These are phyloP conservation scores for Xanthorhoe spadicearia DNA, from an alignment of 2,888 invertebrate species.

Conservation along the genomic window DNA sequence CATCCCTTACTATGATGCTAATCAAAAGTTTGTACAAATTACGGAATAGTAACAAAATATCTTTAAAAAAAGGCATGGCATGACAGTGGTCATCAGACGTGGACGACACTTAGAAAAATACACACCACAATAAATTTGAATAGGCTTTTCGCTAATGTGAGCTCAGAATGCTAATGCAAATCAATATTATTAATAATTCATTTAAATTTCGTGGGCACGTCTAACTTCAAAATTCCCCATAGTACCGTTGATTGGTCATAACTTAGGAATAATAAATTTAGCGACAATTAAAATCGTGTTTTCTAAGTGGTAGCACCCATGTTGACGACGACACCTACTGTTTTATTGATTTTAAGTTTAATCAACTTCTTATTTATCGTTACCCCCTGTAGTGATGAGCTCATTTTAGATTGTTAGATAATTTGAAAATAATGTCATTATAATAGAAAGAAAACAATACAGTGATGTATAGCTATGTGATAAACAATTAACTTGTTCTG, in stretches of 20 bases:
- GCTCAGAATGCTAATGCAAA: conserved; percentile 20
- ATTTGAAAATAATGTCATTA: conserved; percentile 34
- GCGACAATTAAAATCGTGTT: conserved; percentile 43
- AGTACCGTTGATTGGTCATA: conserved; percentile 38
- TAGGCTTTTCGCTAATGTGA: background rate
- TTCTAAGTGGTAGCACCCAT: conserved; percentile 42
- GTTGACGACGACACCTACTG: conserved; percentile 54
- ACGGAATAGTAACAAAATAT: too few relatives aligned
- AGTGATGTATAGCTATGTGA: background rate
- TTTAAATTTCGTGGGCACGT: conserved; percentile 13
- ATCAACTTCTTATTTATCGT: conserved; percentile 44
- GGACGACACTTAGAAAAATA: background rate
- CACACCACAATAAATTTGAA: background rate
- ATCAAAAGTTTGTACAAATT: too few relatives aligned
- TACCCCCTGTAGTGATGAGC: conserved; percentile 33
- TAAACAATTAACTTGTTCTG: too few relatives aligned
- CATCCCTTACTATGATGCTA: too few relatives aligned
- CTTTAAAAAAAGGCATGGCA: too few relatives aligned
- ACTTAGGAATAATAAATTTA: conserved; percentile 41
- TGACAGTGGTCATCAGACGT: too few relatives aligned
- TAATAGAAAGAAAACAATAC: conserved; percentile 15
- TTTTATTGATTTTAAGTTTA: conserved; percentile 51
- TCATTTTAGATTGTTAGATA: conserved; percentile 34
- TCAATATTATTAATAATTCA: conserved; percentile 21
- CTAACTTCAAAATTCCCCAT: conserved; percentile 17